Evolutionary conservation across 2,797 vertebrate species (phyloP).

Genomic region (Catharus ustulatus): DNA sequence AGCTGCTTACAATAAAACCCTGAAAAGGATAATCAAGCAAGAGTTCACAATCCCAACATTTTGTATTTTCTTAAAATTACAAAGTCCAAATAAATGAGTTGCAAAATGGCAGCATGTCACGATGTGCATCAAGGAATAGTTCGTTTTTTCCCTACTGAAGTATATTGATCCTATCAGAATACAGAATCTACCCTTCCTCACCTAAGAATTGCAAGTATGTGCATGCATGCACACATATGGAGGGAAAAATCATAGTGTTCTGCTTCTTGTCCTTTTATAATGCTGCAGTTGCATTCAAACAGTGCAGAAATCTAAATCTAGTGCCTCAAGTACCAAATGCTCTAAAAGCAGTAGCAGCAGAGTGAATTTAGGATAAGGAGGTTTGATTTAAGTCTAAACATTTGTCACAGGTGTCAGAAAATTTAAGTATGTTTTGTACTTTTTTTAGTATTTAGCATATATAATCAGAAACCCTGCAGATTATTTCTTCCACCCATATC

Average conservation of each 20-base stretch:
- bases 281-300: slow-evolving; percentile 20
- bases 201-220: background rate
- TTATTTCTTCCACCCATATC: background rate
- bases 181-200: slow-evolving; percentile 1
- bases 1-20: slow-evolving; percentile 24
- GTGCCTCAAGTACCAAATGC: background rate
- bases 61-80: slow-evolving; percentile 31
- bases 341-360: slow-evolving; percentile 18
- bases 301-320: slow-evolving; percentile 6
- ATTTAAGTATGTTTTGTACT: background rate
- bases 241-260: background rate
- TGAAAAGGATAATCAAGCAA: slow-evolving; percentile 51
- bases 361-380: slow-evolving; percentile 9
- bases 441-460: background rate
- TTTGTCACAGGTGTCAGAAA: slow-evolving; percentile 15
- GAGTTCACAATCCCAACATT: slow-evolving; percentile 2
- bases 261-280: slow-evolving; percentile 32
- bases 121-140: slow-evolving; percentile 23
- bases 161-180: background rate
- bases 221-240: background rate
- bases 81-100: slow-evolving; percentile 24
- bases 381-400: slow-evolving; percentile 37
- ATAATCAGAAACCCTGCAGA: background rate
- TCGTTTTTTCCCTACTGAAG: background rate
- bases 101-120: slow-evolving; percentile 55